Conservation (phyloP, 2,797 vertebrate species). For the Chloroceryle amazona region DNA sequence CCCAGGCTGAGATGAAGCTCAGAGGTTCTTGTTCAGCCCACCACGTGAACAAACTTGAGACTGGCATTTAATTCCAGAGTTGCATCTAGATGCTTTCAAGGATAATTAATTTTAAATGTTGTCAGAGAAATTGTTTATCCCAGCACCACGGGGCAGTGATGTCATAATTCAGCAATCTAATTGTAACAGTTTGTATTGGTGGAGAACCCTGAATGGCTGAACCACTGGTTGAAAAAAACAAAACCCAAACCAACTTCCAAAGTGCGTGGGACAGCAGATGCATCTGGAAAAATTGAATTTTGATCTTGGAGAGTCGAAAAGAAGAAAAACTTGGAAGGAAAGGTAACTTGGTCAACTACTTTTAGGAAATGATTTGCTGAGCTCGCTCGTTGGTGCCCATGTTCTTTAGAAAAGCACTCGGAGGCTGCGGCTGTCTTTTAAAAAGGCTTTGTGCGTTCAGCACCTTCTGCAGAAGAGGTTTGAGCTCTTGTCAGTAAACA, state of each 20-base stretch:
- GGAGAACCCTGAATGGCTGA: not conserved
- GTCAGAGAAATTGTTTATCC: not conserved
- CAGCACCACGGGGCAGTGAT: not conserved
- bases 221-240: not conserved
- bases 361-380: not conserved
- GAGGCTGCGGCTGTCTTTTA: not conserved
- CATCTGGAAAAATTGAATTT: not conserved
- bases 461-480: not conserved
- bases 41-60: not conserved
- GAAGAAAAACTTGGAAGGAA: not conserved
- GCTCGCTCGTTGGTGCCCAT: not conserved
- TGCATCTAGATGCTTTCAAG: not conserved
- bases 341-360: not conserved
- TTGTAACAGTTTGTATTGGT: not conserved
- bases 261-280: not conserved
- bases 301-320: not conserved
- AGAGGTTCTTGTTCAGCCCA: not conserved
- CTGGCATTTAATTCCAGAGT: not conserved
- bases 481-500: slow-evolving; percentile 8
- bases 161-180: not conserved
- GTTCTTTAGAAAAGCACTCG: not conserved
- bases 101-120: not conserved
- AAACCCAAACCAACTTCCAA: too few species aligned
- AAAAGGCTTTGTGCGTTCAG: not conserved
- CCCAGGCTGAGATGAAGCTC: not conserved